Evolutionary conservation across 2,888 invertebrate genomes (phyloP).

Genomic region (Cerastis rubricosa): DNA sequence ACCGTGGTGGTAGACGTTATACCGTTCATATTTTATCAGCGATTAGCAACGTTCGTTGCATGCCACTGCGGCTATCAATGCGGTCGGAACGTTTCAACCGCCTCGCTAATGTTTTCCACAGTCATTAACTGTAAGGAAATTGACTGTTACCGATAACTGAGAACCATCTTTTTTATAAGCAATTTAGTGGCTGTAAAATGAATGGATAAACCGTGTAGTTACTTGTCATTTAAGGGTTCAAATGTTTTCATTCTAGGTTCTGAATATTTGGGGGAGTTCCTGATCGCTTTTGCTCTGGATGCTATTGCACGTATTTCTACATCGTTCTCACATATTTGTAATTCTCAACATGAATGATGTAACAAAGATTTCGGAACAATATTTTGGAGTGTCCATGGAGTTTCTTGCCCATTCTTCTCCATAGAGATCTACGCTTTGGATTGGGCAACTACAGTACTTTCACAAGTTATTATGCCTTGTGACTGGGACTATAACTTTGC

Average conservation of each 20-base stretch:
- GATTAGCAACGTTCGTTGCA: constrained; percentile 30
- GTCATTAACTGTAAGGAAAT: constrained; percentile 27
- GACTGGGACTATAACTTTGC: no score
- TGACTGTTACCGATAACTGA: constrained; percentile 4
- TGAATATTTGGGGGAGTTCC: not conserved
- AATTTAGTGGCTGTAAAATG: constrained; percentile 18
- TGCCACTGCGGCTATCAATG: constrained; percentile 38
- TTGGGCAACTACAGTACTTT: no score
- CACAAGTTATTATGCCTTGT: no score
- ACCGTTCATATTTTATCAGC: constrained; percentile 17
- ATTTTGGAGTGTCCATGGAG: no score
- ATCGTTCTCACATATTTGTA: no score
- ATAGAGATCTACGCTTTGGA: no score
- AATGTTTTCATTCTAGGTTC: constrained; percentile 27
- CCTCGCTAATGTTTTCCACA: not conserved
- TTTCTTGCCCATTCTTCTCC: no score
- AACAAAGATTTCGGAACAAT: no score
- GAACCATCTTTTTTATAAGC: constrained; percentile 33
- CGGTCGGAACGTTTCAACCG: constrained; percentile 12
- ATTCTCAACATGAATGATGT: no score
- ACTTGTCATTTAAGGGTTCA: not conserved
- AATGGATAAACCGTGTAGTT: not conserved
- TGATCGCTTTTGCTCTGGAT: no score
- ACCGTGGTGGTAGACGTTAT: constrained; percentile 1
- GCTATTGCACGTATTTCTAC: no score